These are phyloP conservation scores for Ianthella basta DNA, from an alignment of 37 sponge, comb jelly and placozoan genomes.

Conservation along the genomic window DNA sequence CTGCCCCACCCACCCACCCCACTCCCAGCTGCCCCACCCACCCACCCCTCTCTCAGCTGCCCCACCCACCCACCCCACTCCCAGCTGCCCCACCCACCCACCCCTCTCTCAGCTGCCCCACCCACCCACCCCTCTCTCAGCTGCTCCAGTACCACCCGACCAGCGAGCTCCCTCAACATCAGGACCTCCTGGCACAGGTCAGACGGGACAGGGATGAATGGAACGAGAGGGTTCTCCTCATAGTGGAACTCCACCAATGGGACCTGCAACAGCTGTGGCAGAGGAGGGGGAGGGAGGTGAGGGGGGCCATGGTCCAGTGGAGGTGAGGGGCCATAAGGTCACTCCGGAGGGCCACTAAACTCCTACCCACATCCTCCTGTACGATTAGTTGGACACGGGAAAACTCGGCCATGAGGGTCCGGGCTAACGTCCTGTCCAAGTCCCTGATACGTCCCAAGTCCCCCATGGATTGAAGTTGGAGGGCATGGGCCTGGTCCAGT, in stretches of 20 bases:
- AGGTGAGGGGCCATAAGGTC: constrained; percentile 69
- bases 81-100: background rate
- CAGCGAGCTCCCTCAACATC: constrained; percentile 41
- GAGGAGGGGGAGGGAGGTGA: too few relatives aligned
- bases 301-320: too few relatives aligned
- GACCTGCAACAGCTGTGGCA: background rate
- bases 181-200: constrained; percentile 52
- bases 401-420: too few relatives aligned
- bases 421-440: too few relatives aligned
- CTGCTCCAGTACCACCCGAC: background rate
- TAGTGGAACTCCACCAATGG: constrained; percentile 53
- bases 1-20: too few relatives aligned
- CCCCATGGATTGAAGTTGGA: too few relatives aligned
- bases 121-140: background rate
- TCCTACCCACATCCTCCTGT: too few relatives aligned
- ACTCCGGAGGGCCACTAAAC: too few relatives aligned
- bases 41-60: background rate
- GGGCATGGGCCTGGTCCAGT: too few relatives aligned
- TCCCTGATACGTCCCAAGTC: too few relatives aligned
- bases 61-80: background rate
- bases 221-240: constrained; percentile 67
- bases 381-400: too few relatives aligned
- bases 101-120: background rate
- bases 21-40: too few relatives aligned
- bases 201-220: constrained; percentile 66